A percentile compares a stretch with the other conserved stretches of the same genome.
Evolutionary conservation across 2,888 invertebrate genomes (phyloP).

Genomic region (Melanostoma scalare): DNA sequence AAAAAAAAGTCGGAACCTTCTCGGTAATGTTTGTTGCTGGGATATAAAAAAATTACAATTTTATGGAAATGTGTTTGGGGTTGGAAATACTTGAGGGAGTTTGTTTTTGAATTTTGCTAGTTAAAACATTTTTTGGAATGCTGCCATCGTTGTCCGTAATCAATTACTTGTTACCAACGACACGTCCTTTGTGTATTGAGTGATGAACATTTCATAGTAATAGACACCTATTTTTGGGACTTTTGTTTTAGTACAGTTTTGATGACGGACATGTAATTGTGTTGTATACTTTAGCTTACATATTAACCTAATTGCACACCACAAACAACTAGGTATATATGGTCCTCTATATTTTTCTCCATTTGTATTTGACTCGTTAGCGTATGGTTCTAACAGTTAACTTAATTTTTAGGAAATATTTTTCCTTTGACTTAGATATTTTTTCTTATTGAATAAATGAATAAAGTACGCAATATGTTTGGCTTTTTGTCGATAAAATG

Average conservation of each 20-base stretch:
- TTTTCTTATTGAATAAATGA: no score
- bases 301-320: no score
- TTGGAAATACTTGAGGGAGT: slow-evolving; percentile 10
- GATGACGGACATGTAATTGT: slow-evolving; percentile 5
- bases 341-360: no score
- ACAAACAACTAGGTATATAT: no score
- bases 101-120: slow-evolving; percentile 12
- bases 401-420: no score
- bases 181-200: not conserved
- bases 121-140: not conserved
- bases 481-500: no score
- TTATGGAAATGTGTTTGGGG: not conserved
- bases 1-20: slow-evolving; percentile 22
- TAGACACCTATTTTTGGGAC: not conserved
- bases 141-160: not conserved
- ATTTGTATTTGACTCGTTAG: no score
- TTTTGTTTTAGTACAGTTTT: not conserved
- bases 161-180: slow-evolving; percentile 2
- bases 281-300: no score
- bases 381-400: no score
- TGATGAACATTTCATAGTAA: not conserved
- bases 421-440: no score
- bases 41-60: slow-evolving; percentile 2
- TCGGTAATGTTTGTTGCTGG: slow-evolving; percentile 1
- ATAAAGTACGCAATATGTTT: no score